A percentile compares a stretch with the other conserved stretches of the same genome.
Conservation (phyloP, 2,113 vertebrate species). For the Amphilophus citrinellus region DNA sequence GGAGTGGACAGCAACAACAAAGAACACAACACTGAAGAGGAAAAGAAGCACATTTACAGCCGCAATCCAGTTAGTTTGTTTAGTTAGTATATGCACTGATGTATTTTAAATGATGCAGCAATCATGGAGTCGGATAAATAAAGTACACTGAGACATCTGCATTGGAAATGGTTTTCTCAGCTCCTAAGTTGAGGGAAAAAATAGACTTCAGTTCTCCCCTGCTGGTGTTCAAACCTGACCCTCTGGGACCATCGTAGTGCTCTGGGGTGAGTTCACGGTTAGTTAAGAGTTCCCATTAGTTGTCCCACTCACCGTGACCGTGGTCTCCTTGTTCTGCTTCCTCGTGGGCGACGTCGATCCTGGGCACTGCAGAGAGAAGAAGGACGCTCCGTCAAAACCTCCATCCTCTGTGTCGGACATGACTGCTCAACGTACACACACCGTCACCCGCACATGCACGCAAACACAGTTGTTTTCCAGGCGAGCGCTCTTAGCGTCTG, state of each 20-base stretch:
- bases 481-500: conserved; percentile 24
- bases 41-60: not conserved
- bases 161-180: not conserved
- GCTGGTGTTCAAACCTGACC: too few relatives aligned
- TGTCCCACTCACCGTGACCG: conserved; percentile 86
- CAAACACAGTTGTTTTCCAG: conserved; percentile 34
- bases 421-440: conserved; percentile 40
- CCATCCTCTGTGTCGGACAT: conserved; percentile 80
- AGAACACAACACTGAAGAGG: not conserved
- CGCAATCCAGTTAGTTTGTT: not conserved
- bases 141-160: not conserved
- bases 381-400: conserved; percentile 80
- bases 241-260: not conserved
- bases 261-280: conserved; percentile 9
- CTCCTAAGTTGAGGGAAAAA: not conserved
- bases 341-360: conserved; percentile 85
- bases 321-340: conserved; percentile 87
- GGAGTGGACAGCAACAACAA: not conserved
- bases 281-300: conserved; percentile 27
- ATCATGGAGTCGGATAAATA: not conserved
- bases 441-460: conserved; percentile 19
- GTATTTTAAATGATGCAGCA: not conserved
- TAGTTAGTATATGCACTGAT: not conserved
- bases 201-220: not conserved
- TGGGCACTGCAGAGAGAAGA: conserved; percentile 87